A percentile compares a stretch with the other conserved stretches of the same genome.
phyloP scores from a whole-genome alignment of 2,888 invertebrate species.

The Scelioninae gen. 1 region DNA sequence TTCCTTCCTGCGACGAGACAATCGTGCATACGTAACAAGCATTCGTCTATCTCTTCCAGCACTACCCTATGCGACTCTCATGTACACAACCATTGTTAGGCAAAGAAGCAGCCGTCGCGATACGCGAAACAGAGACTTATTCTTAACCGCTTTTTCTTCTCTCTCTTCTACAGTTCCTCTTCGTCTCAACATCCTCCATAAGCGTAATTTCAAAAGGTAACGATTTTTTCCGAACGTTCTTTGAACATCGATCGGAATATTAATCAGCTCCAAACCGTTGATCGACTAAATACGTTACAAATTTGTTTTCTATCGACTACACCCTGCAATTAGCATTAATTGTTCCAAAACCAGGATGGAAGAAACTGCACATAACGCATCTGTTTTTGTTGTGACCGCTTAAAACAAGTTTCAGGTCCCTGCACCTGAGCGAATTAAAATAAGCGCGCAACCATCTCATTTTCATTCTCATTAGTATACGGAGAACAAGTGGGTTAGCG shows the following conservation, averaged over 20 bases:
- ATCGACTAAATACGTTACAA: no score
- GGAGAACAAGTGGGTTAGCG: slow-evolving; percentile 82
- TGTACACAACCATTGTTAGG: slow-evolving; percentile 79
- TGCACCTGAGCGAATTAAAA: slow-evolving; percentile 79
- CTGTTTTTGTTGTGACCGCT: slow-evolving; percentile 39
- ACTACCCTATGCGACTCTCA: slow-evolving; percentile 73
- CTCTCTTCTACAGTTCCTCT: slow-evolving; percentile 63
- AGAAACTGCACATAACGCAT: slow-evolving; percentile 5
- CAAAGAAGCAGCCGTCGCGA: slow-evolving; percentile 81
- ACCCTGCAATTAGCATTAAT: no score
- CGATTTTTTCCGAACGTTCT: slow-evolving; percentile 48
- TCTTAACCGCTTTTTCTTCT: slow-evolving; percentile 73
- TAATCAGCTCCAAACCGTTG: slow-evolving; percentile 33
- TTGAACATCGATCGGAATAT: slow-evolving; percentile 48
- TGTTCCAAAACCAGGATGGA: no score
- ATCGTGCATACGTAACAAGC: slow-evolving; percentile 81
- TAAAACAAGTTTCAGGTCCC: slow-evolving; percentile 58
- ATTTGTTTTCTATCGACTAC: no score
- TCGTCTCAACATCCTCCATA: no score
- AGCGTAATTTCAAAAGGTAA: slow-evolving; percentile 49
- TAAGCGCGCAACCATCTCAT: slow-evolving; percentile 83
- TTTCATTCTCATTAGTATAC: slow-evolving; percentile 84
- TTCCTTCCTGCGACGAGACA: slow-evolving; percentile 74
- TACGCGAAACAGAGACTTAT: slow-evolving; percentile 69
- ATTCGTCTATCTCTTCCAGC: slow-evolving; percentile 73